Percentiles rank a stretch among this genome's conserved stretches.
phyloP scores from a whole-genome alignment of 2,888 invertebrate genomes.

The Meteorus colon region DNA sequence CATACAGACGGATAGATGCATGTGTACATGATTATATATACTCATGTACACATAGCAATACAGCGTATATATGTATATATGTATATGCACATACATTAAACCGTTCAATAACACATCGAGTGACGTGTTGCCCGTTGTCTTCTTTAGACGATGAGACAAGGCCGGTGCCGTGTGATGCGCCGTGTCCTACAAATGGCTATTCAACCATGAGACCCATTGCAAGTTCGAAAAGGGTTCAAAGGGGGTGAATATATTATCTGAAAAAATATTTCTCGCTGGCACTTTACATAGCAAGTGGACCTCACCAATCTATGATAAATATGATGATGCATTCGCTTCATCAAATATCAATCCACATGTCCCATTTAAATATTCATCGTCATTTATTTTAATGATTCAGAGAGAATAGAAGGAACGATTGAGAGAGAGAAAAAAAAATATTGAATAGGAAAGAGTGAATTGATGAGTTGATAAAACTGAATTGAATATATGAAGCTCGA shows the following conservation, averaged over 20 bases:
- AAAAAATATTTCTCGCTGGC: constrained; percentile 24
- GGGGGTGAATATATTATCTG: constrained; percentile 45
- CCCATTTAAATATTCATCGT: constrained; percentile 30
- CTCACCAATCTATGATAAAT: constrained; percentile 6
- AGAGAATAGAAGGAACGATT: background rate
- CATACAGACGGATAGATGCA: constrained; percentile 32
- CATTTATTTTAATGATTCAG: constrained; percentile 36
- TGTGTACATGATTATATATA: constrained; percentile 20
- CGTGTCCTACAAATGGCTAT: constrained; percentile 42
- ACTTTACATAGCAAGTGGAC: constrained; percentile 34
- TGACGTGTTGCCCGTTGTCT: constrained; percentile 30
- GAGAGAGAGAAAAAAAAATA: background rate
- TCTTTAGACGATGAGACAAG: constrained; percentile 31
- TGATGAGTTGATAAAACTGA: constrained; percentile 4
- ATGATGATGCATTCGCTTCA: constrained; percentile 32
- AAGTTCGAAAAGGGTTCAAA: constrained; percentile 36
- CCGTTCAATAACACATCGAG: constrained; percentile 35
- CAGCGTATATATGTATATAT: background rate
- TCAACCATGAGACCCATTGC: constrained; percentile 31
- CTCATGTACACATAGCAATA: background rate
- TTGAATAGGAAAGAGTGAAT: constrained; percentile 14
- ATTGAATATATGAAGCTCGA: constrained; percentile 1
- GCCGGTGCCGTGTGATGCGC: background rate
- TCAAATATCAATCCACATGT: constrained; percentile 20
- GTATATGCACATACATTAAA: constrained; percentile 15